Conservation (phyloP, 30 jellyfish, hydroid and myxozoan species). For the Sanderia malayensis region DNA sequence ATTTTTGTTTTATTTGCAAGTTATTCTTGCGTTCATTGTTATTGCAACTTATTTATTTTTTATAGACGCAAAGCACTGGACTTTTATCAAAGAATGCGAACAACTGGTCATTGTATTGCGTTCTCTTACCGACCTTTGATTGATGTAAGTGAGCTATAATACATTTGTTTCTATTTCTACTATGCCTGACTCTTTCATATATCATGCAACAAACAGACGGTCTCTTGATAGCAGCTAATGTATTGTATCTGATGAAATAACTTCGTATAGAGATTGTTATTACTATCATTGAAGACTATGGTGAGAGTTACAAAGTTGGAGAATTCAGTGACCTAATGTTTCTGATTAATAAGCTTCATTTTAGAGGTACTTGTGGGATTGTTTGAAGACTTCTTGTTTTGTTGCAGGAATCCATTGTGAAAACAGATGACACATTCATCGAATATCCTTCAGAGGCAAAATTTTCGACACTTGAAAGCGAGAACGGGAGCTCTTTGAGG, state of each 20-base stretch:
- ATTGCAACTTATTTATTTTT: too few relatives aligned
- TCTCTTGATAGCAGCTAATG: slow-evolving; percentile 40
- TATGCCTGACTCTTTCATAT: too few relatives aligned
- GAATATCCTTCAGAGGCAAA: slow-evolving; percentile 20
- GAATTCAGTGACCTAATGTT: neutral
- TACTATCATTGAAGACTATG: neutral
- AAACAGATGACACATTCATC: slow-evolving; percentile 18
- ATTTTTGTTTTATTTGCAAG: too few relatives aligned
- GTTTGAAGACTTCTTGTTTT: neutral
- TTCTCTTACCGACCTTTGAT: too few relatives aligned
- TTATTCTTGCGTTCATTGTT: too few relatives aligned
- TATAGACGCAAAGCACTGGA: slow-evolving; percentile 71
- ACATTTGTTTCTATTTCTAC: too few relatives aligned
- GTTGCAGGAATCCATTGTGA: neutral
- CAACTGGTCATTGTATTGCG: slow-evolving; percentile 87
- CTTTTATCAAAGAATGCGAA: slow-evolving; percentile 85
- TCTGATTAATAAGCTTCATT: neutral
- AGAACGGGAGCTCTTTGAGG: slow-evolving; percentile 53
- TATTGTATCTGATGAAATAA: neutral
- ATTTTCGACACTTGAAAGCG: slow-evolving; percentile 27
- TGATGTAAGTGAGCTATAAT: too few relatives aligned
- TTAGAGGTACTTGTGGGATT: neutral
- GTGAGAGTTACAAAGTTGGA: neutral
- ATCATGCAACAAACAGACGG: slow-evolving; percentile 86
- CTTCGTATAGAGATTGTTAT: neutral